Evolutionary conservation across 2,888 invertebrate genomes (phyloP).

Genomic region (Leptarthrus brevirostris): DNA sequence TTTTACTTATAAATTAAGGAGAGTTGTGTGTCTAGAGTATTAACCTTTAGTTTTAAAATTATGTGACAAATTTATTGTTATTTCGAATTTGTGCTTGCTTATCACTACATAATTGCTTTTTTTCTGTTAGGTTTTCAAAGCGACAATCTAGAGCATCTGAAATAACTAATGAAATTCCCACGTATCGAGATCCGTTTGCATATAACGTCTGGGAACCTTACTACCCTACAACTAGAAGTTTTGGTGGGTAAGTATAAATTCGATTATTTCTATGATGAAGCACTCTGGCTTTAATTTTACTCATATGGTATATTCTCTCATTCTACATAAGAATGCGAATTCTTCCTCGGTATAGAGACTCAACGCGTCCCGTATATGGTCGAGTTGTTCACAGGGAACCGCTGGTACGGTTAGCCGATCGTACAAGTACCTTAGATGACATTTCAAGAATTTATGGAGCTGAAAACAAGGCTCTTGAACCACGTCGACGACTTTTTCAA

Average conservation of each 20-base stretch:
- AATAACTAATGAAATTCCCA: constrained; percentile 86
- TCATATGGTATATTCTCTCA: too few relatives aligned
- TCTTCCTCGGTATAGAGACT: constrained; percentile 64
- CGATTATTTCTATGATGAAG: constrained; percentile 53
- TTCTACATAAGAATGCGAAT: constrained; percentile 63
- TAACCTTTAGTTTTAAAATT: too few relatives aligned
- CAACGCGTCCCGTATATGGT: constrained; percentile 75
- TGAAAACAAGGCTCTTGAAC: constrained; percentile 57
- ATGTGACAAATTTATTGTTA: too few relatives aligned
- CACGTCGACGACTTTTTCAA: constrained; percentile 52
- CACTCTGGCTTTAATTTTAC: too few relatives aligned
- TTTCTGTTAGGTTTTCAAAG: constrained; percentile 77
- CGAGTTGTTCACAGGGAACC: constrained; percentile 79
- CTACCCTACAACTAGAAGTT: constrained; percentile 68
- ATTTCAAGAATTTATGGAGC: constrained; percentile 69
- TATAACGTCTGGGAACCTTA: constrained; percentile 85
- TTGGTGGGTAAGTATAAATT: constrained; percentile 70
- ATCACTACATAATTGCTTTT: too few relatives aligned
- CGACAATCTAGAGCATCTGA: constrained; percentile 88
- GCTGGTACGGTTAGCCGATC: constrained; percentile 66
- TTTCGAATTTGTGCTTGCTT: too few relatives aligned
- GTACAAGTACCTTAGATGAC: constrained; percentile 70
- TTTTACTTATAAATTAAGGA: too few relatives aligned
- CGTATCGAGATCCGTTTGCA: constrained; percentile 83
- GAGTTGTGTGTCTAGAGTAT: too few relatives aligned